Evolutionary conservation across 2,888 invertebrate species (phyloP), one percentile per base, ranked within the genome.

Genomic region (Trissolcus brochymenae): DNA sequence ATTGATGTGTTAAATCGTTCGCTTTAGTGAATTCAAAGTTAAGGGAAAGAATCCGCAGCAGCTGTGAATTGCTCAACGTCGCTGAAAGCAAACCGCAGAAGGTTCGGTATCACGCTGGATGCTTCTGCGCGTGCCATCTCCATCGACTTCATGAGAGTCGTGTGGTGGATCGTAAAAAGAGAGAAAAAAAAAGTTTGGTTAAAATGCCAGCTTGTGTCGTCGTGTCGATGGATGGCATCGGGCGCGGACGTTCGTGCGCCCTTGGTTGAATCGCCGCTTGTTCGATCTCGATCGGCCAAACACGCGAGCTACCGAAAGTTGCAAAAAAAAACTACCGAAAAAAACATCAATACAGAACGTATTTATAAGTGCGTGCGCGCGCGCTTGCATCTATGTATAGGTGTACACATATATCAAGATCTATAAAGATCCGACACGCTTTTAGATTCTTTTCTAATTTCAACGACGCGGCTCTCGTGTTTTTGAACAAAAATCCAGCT

Each of bases 1-100:
- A 90, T 90, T 90, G 89, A 89, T 89, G 87, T 89, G 87, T 89
- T 89, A 88, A 89, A 89, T 89, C 87, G 87, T 87, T 89, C 86
- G 85, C 87, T 87, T 86, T 70, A 86, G 88, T 86, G 87, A 86
- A 87, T 87, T 85, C 84, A 85, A 86, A 88, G 87, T 86, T 87
- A 88, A 85, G 85, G 86, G 88, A 87, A 16, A 16, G 87, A 88
- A 88, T 87, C 85, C 84, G 71, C 79, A 64, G 64, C 56, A 65
- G 60, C 65, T 50, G 55, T n/a, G n/a, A 49, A 67, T 65, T 56
- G 65, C 64, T 78, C 70, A 70, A 65, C 70, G 51, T 65, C 21
- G 51, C 35, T 53, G 64, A 70, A 43, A 60, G 46, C 53, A 65
- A 46, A 17, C 73, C 51, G 57, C 25, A 70, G 68, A 73, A 78